Conservation (phyloP, 2,888 invertebrate genomes). For the Amphipyra tragopoginis region DNA sequence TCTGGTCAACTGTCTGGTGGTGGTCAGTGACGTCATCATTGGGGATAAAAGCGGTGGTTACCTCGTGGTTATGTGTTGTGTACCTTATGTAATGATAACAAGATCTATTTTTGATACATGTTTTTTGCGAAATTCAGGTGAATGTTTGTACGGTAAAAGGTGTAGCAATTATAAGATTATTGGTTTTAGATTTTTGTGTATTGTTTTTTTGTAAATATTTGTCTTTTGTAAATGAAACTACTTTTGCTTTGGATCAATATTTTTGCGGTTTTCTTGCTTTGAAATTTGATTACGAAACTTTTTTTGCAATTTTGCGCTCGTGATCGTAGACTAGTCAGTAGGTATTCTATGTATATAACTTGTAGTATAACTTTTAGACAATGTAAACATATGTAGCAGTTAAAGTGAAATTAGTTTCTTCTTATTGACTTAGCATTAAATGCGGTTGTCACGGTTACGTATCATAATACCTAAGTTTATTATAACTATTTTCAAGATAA, state of each 20-base stretch:
- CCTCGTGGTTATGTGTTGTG: background rate
- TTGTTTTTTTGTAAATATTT: conserved; percentile 42
- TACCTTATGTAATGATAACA: background rate
- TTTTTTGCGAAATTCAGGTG: conserved; percentile 25
- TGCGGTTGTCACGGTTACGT: too few species aligned
- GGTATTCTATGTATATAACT: too few species aligned
- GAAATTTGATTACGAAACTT: conserved; percentile 1
- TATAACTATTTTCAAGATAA: too few species aligned
- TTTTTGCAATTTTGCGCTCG: conserved; percentile 8
- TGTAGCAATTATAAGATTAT: conserved; percentile 21
- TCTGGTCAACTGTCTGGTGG: conserved; percentile 51
- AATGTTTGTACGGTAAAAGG: conserved; percentile 5
- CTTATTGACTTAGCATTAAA: too few species aligned
- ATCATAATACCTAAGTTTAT: too few species aligned
- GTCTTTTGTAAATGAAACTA: conserved; percentile 41
- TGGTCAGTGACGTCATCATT: background rate
- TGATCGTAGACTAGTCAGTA: conserved; percentile 7
- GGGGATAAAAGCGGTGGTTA: background rate
- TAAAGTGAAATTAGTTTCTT: too few species aligned
- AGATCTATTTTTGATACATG: conserved; percentile 1
- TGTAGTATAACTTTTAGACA: too few species aligned
- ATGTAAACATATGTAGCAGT: too few species aligned
- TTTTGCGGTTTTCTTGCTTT: conserved; percentile 2
- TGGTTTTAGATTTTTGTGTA: conserved; percentile 3
- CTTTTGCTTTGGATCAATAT: conserved; percentile 6